phyloP scores from a whole-genome alignment of 2,113 vertebrate species.

The Heliornis fulica region DNA sequence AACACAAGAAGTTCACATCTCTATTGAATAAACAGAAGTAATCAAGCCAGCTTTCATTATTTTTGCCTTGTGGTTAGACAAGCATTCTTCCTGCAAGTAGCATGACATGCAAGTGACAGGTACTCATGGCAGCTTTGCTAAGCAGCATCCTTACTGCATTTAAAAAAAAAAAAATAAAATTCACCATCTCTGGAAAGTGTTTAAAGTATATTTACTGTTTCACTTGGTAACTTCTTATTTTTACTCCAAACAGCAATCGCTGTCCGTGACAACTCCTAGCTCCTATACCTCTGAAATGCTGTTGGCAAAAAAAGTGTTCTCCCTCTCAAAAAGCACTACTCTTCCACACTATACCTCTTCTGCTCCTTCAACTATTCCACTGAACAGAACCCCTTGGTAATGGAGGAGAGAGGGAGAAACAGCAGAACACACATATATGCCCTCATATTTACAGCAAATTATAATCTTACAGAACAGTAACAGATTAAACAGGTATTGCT shows the following conservation, averaged over 20 bases:
- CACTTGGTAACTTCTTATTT: neutral
- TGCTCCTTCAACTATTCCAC: neutral
- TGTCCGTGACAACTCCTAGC: neutral
- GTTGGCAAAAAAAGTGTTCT: neutral
- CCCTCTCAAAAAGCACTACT: neutral
- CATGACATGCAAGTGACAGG: rapidly evolving
- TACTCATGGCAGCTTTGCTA: neutral
- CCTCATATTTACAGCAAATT: neutral
- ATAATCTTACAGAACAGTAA: neutral
- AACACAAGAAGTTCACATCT: neutral
- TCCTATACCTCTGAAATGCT: neutral
- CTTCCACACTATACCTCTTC: too few species aligned
- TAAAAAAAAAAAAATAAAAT: too few species aligned
- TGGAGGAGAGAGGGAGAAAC: rapidly evolving
- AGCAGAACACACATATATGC: neutral
- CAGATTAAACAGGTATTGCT: neutral
- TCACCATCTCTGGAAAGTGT: neutral
- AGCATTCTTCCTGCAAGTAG: neutral
- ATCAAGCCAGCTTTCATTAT: neutral
- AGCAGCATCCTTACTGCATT: neutral
- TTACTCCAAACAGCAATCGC: neutral
- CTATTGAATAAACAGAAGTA: neutral
- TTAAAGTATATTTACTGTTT: neutral
- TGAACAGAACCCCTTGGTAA: neutral
- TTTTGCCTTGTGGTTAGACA: neutral